Conservation (phyloP, 2,888 invertebrate genomes). For the Apotomis turbidana region DNA sequence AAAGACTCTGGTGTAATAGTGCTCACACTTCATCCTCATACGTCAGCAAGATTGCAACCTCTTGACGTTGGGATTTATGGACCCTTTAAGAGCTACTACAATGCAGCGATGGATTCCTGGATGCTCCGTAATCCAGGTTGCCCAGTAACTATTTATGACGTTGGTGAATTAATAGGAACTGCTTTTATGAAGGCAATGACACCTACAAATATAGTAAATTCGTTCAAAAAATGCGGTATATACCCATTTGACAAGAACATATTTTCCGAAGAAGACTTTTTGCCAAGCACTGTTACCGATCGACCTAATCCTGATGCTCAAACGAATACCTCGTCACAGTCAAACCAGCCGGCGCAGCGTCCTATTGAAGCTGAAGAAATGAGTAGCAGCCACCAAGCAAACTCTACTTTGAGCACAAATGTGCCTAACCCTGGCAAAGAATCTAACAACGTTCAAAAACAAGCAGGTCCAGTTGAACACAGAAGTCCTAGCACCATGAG, state of each 20-base stretch:
- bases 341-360: too few relatives aligned
- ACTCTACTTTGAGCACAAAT: too few relatives aligned
- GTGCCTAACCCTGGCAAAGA: too few relatives aligned
- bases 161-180: background rate
- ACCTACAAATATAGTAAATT: conserved; percentile 4
- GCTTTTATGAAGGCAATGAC: conserved; percentile 1
- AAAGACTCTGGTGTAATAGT: background rate
- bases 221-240: conserved; percentile 20
- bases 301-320: too few relatives aligned
- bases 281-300: background rate
- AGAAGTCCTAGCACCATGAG: too few relatives aligned
- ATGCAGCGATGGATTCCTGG: conserved; percentile 1
- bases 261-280: background rate
- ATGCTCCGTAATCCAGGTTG: conserved; percentile 4
- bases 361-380: too few relatives aligned
- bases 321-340: too few relatives aligned
- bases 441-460: too few relatives aligned
- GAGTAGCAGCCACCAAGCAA: too few relatives aligned
- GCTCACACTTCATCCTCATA: background rate
- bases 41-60: background rate
- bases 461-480: too few relatives aligned
- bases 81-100: background rate
- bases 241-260: conserved; percentile 12
- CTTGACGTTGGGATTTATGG: background rate
- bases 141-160: conserved; percentile 4